A percentile compares a stretch with the other conserved stretches of the same genome.
These are phyloP conservation scores for Muscicapa striata DNA, from an alignment of 2,797 vertebrate genomes.

Conservation along the genomic window DNA sequence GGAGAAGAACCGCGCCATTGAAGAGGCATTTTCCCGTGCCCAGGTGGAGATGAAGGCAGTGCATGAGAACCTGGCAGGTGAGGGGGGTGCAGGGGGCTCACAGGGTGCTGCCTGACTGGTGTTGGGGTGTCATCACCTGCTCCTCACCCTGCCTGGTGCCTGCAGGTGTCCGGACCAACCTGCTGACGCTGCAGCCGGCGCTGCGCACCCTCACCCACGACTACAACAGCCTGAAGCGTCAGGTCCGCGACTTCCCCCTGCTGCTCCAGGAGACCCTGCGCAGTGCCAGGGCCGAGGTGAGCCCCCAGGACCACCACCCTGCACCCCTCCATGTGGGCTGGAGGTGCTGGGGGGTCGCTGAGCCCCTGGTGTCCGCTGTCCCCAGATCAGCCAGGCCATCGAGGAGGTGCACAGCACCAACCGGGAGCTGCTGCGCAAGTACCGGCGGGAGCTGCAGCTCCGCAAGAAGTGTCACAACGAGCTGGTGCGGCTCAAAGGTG, in stretches of 20 bases:
- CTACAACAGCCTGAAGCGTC: slow-evolving; percentile 92
- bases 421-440: slow-evolving; percentile 91
- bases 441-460: slow-evolving; percentile 93
- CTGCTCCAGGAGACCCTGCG: slow-evolving; percentile 88
- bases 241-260: slow-evolving; percentile 92
- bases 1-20: slow-evolving; percentile 91
- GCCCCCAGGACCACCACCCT: rapidly evolving
- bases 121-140: too few relatives aligned
- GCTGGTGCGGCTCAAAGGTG: slow-evolving; percentile 94
- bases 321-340: rapidly evolving
- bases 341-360: rapidly evolving
- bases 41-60: slow-evolving; percentile 97
- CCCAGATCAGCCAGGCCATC: slow-evolving; percentile 91
- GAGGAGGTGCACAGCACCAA: slow-evolving; percentile 88
- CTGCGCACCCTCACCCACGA: slow-evolving; percentile 92
- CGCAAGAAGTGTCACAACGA: slow-evolving; percentile 98
- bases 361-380: rapidly evolving
- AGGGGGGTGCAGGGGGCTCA: neutral
- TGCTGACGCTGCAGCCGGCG: slow-evolving; percentile 91
- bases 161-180: slow-evolving; percentile 89
- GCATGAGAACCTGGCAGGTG: slow-evolving; percentile 94
- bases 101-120: slow-evolving; percentile 60
- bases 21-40: slow-evolving; percentile 90
- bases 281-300: slow-evolving; percentile 88
- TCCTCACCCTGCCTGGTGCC: neutral